Percentiles rank a stretch among this genome's conserved stretches.
Evolutionary conservation across 2,888 invertebrate species (phyloP).

Genomic region (Scelioninae gen. 2): DNA sequence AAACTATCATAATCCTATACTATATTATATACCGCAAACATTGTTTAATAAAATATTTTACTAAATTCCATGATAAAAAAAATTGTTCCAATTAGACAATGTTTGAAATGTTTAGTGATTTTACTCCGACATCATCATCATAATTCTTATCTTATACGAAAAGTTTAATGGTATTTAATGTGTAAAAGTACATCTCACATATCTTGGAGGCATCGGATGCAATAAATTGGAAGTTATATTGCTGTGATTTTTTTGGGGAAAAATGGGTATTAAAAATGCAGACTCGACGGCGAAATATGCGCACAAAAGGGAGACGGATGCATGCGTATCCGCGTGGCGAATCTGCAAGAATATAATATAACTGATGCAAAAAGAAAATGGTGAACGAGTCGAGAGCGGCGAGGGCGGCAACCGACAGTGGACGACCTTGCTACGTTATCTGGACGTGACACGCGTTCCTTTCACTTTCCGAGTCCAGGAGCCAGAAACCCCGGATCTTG

Average conservation of each 20-base stretch:
- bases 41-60: too few species aligned
- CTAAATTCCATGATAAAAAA: too few species aligned
- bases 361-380: slow-evolving; percentile 57
- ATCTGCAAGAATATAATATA: slow-evolving; percentile 48
- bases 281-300: slow-evolving; percentile 6
- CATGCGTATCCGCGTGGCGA: slow-evolving; percentile 25
- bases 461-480: slow-evolving; percentile 74
- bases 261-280: slow-evolving; percentile 8
- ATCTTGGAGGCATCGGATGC: too few species aligned
- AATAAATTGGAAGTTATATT: too few species aligned
- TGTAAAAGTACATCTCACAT: too few species aligned
- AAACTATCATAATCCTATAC: too few species aligned
- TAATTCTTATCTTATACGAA: too few species aligned
- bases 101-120: too few species aligned
- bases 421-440: slow-evolving; percentile 76
- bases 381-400: slow-evolving; percentile 65
- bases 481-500: slow-evolving; percentile 69
- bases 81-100: too few species aligned
- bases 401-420: slow-evolving; percentile 74
- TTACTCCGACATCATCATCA: too few species aligned
- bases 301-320: slow-evolving; percentile 27
- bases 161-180: too few species aligned
- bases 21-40: too few species aligned
- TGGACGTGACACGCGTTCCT: slow-evolving; percentile 71
- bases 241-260: not conserved